These are phyloP conservation scores for Peromyscus melanophrys DNA, from an alignment of 2,797 vertebrate species.

Conservation along the genomic window DNA sequence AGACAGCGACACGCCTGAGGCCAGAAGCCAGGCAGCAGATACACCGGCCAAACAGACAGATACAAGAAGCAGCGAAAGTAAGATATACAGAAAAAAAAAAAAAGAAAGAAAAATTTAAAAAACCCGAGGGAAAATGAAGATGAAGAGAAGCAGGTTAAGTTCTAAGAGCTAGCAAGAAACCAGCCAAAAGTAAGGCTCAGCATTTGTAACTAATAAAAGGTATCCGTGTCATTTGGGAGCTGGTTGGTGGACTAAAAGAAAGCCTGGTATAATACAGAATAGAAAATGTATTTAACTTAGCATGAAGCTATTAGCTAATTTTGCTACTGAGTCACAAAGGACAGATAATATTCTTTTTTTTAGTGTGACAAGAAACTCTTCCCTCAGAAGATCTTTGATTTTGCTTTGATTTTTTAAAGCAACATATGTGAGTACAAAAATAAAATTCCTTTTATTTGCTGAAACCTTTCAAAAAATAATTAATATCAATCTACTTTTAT, in stretches of 20 bases:
- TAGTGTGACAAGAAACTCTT: constrained; percentile 67
- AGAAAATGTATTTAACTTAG: background rate
- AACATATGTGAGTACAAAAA: background rate
- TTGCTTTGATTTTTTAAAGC: background rate
- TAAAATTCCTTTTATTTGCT: background rate
- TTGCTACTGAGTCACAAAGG: constrained; percentile 76
- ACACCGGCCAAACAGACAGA: background rate
- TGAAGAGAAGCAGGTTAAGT: background rate
- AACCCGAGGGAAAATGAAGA: background rate
- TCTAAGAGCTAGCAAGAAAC: background rate
- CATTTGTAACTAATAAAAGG: background rate
- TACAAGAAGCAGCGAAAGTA: background rate
- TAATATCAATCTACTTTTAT: background rate
- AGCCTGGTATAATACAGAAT: background rate
- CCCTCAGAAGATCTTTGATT: constrained; percentile 54
- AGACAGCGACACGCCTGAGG: background rate
- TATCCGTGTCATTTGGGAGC: background rate
- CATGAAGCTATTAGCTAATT: constrained; percentile 28
- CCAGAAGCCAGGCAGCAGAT: background rate
- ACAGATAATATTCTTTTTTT: no score
- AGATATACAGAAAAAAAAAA: background rate
- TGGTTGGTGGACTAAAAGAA: background rate
- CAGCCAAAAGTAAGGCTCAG: background rate
- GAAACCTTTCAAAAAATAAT: background rate
- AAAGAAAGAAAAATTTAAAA: background rate